Conservation (phyloP, 1,140 invertebrate species). For the Polypedilum pembai region DNA sequence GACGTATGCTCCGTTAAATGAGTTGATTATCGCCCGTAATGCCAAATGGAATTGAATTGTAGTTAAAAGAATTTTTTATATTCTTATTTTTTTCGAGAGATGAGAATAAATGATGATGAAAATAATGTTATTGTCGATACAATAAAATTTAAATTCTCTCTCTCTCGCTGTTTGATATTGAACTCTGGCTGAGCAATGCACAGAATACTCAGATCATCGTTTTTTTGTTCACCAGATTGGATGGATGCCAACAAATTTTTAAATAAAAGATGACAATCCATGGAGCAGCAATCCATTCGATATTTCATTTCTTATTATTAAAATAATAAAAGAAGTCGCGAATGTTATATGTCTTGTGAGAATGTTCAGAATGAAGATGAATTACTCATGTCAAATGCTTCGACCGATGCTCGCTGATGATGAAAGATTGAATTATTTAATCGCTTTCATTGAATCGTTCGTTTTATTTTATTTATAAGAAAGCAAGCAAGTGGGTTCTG, state of each 20-base stretch:
- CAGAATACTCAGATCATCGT: too few species aligned
- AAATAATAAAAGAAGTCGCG: neutral
- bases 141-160: neutral
- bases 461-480: too few species aligned
- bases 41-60: constrained; percentile 7
- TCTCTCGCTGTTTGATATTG: neutral
- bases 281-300: too few species aligned
- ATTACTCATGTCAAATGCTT: constrained; percentile 25
- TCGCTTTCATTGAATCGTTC: constrained; percentile 21
- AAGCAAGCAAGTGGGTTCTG: constrained; percentile 7
- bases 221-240: too few species aligned
- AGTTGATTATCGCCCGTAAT: constrained; percentile 11
- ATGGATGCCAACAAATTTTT: neutral
- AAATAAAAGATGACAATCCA: neutral
- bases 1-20: neutral
- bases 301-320: neutral
- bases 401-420: constrained; percentile 24
- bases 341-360: neutral
- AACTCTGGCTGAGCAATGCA: neutral
- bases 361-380: constrained; percentile 21
- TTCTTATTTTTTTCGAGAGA: too few species aligned
- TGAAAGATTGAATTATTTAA: constrained; percentile 29
- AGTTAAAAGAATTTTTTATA: too few species aligned
- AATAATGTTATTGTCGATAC: constrained; percentile 8
- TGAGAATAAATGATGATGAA: neutral